Conservation (phyloP, 2,113 vertebrate species). For the Riparia riparia region DNA sequence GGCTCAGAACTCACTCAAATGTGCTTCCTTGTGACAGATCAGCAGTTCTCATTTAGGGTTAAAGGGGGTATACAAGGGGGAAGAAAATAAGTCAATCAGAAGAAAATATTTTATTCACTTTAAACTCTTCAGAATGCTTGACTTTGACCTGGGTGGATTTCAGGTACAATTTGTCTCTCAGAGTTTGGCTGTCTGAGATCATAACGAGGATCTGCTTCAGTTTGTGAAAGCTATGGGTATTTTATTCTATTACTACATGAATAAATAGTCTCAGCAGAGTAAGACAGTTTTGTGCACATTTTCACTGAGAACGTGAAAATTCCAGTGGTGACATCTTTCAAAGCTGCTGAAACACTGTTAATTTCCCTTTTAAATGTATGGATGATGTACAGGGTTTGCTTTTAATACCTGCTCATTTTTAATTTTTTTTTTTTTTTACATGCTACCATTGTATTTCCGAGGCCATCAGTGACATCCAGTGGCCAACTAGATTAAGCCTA, state of each 20-base stretch:
- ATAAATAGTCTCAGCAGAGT: not conserved
- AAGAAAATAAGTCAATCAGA: not conserved
- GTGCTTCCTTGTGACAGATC: not conserved
- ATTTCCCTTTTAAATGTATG: not conserved
- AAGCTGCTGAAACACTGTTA: not conserved
- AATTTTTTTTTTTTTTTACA: not conserved
- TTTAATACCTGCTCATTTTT: not conserved
- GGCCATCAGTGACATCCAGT: conserved; percentile 77
- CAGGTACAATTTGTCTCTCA: not conserved
- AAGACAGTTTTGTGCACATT: not conserved
- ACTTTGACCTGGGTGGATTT: not conserved
- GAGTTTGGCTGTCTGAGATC: not conserved
- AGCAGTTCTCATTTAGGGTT: not conserved
- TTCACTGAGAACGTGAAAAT: not conserved
- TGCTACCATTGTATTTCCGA: conserved; percentile 58
- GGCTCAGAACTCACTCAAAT: not conserved
- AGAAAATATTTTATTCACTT: not conserved
- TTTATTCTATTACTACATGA: not conserved
- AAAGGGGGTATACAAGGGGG: not conserved
- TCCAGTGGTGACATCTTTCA: not conserved
- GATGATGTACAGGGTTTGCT: not conserved
- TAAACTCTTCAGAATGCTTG: not conserved
- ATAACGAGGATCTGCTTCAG: not conserved
- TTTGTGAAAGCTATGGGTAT: not conserved
- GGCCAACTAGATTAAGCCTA: conserved; percentile 65